Base-by-base conservation (phyloP, 2,797 vertebrate genomes). In the Rhadinocentrus ornatus region DNA sequence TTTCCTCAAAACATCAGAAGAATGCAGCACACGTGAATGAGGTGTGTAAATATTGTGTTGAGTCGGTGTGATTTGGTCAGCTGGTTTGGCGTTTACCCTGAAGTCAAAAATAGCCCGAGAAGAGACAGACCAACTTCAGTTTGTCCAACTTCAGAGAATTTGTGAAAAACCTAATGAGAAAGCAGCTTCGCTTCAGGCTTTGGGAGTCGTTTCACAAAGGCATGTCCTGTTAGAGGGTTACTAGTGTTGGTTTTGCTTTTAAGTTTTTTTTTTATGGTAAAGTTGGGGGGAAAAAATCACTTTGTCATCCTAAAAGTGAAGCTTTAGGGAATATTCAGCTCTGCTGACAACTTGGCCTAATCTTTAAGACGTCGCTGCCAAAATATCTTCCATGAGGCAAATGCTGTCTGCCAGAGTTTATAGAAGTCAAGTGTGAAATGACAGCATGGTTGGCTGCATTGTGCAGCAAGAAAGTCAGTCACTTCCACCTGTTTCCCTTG, bases 191-290 rank as follows among this genome's bases (percentile, higher is more conserved):
- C 11, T 64, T 27, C 6, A 31, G 32, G 41, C 27, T 6, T 22
- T 35, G 61, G 8, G 55, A 46, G 67, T 65, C 66, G 46, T 72
- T 71, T 72, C 26, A 78, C 61, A 80, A 61, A 62, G n/a, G 35
- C 22, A 2, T 15, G 2, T 61, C 7, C 35, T 34, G 32, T 62
- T n/a, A 7, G 3, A 66, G 15, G 12, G 5, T 6, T 55, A 53
- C 22, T 18, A 27, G 3, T 13, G n/a, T 58, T 44, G 6, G 10
- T 31, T 74, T 72, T 53, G 0, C n/a, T 44, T 4, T 0, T 16
- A 4, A 2, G n/a, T n/a, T 10, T 22, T 15, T n/a, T 27, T 70
- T 64, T 32, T 15, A 54, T 15, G 5, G 13, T 39, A 16, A 69
- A 55, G 27, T 46, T 29, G 3, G 34, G 13, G 8, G 1, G 4